phyloP scores from a whole-genome alignment of 35 echinoderm and acorn worm species.

The Hemicentrotus pulcherrimus region DNA sequence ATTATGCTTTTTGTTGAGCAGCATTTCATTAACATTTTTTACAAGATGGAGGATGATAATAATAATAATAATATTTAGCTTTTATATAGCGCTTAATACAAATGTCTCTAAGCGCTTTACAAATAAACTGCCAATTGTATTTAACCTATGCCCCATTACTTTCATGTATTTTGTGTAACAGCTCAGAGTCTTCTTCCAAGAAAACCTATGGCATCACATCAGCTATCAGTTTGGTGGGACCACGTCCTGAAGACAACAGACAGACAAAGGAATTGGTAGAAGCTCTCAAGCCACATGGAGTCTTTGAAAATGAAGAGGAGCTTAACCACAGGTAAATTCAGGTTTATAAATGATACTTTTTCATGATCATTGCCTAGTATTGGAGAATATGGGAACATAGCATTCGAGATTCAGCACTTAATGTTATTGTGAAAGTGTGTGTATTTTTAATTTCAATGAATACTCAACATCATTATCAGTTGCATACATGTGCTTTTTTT shows the following conservation, averaged over 20 bases:
- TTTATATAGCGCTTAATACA: too few species aligned
- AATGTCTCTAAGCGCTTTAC: too few species aligned
- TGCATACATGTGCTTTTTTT: too few species aligned
- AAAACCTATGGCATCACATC: constrained; percentile 96
- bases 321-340: constrained; percentile 80
- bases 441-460: too few species aligned
- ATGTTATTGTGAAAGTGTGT: too few species aligned
- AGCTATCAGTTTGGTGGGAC: constrained; percentile 84
- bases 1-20: background rate
- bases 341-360: too few species aligned
- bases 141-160: background rate
- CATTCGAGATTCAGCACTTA: too few species aligned
- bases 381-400: too few species aligned
- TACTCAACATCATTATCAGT: too few species aligned
- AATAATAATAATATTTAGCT: too few species aligned
- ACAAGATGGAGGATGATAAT: background rate
- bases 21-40: background rate
- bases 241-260: constrained; percentile 81
- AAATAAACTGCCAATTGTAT: background rate
- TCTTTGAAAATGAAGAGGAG: constrained; percentile 97
- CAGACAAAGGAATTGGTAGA: constrained; percentile 83
- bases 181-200: constrained; percentile 67
- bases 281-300: constrained; percentile 87
- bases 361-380: too few species aligned
- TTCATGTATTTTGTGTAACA: background rate